Conservation (phyloP, 2,797 vertebrate genomes). For the Cirrhinus mrigala region DNA sequence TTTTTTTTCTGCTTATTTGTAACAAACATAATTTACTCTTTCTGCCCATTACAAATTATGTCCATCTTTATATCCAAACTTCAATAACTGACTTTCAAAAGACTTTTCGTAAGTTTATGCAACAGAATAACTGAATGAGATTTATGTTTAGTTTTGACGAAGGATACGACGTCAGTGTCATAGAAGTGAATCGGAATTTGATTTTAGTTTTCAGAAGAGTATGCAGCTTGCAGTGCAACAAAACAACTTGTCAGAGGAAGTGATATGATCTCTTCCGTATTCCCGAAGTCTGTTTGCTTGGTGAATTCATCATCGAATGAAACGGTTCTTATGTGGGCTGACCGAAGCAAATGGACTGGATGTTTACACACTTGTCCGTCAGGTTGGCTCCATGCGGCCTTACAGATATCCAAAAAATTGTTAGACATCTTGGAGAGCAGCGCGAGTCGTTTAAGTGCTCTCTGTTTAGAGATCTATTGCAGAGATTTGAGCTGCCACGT, state of each 20-base stretch:
- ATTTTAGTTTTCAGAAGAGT: not conserved
- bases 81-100: not conserved
- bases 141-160: not conserved
- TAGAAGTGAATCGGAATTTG: not conserved
- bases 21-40: not conserved
- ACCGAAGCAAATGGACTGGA: constrained; percentile 73
- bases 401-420: constrained; percentile 71
- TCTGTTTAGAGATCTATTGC: constrained; percentile 75
- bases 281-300: constrained; percentile 63
- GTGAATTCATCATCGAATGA: constrained; percentile 69
- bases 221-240: constrained; percentile 10
- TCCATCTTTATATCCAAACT: not conserved
- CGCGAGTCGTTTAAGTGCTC: constrained; percentile 77
- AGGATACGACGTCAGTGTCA: not conserved
- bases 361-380: constrained; percentile 85
- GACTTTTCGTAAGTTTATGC: not conserved
- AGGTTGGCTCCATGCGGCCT: constrained; percentile 69
- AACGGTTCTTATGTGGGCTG: constrained; percentile 72
- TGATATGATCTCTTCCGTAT: constrained; percentile 31
- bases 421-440: constrained; percentile 71
- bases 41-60: not conserved
- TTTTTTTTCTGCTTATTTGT: not conserved
- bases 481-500: constrained; percentile 73
- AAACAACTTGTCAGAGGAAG: constrained; percentile 47
- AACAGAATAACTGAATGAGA: not conserved